Conservation (phyloP, 2,888 invertebrate species). For the Yponomeuta plumbellus region DNA sequence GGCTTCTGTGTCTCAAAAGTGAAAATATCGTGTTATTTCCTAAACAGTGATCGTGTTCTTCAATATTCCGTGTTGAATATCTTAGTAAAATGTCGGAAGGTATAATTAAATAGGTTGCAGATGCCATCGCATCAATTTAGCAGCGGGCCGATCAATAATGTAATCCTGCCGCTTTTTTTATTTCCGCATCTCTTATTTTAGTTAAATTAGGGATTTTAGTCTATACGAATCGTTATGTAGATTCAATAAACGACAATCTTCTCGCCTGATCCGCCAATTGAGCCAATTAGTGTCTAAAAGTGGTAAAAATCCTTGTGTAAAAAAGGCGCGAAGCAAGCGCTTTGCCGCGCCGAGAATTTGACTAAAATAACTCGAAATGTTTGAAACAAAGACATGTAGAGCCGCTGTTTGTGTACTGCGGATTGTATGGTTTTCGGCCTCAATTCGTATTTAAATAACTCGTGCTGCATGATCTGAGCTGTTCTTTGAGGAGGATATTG, state of each 20-base stretch:
- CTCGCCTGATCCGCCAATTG: conserved; percentile 21
- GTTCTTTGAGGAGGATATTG: background rate
- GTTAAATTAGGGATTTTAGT: conserved; percentile 30
- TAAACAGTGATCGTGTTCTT: conserved; percentile 36
- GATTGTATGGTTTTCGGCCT: background rate
- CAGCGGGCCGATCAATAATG: conserved; percentile 66
- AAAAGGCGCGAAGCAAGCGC: conserved; percentile 66
- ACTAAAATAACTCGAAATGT: conserved; percentile 36
- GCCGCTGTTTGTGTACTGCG: background rate
- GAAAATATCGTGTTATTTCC: conserved; percentile 55
- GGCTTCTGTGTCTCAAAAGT: conserved; percentile 65
- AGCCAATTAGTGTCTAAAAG: conserved; percentile 23
- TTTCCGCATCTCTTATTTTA: conserved; percentile 47
- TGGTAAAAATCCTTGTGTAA: conserved; percentile 39
- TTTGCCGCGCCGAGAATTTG: conserved; percentile 32
- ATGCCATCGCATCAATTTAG: conserved; percentile 37
- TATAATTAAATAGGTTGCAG: conserved; percentile 36
- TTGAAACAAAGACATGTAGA: conserved; percentile 38
- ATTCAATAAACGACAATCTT: conserved; percentile 19
- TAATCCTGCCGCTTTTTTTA: conserved; percentile 65
- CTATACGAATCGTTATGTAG: background rate
- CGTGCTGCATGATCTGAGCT: background rate
- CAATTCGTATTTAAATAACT: background rate
- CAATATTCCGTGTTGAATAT: conserved; percentile 35
- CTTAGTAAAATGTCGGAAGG: conserved; percentile 29